A percentile compares a stretch with the other conserved stretches of the same genome.
These are phyloP conservation scores for Gryon sp. DNA, from an alignment of 1,140 invertebrate species.

Conservation along the genomic window DNA sequence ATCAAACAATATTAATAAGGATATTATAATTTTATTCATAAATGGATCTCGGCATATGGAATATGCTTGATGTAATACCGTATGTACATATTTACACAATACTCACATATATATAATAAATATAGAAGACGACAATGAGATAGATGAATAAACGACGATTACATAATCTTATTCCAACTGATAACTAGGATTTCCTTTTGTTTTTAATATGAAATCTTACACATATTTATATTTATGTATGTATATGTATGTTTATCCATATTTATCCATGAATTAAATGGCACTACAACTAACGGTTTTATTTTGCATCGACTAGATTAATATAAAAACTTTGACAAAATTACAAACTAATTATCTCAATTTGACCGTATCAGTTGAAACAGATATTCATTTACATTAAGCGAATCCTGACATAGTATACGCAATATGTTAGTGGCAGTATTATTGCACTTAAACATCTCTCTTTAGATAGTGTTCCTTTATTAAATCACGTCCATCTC, in stretches of 20 bases:
- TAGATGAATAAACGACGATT: slow-evolving; percentile 60
- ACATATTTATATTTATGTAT: slow-evolving; percentile 51
- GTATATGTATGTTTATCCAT: slow-evolving; percentile 37
- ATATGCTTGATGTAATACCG: slow-evolving; percentile 48
- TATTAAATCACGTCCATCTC: slow-evolving; percentile 31
- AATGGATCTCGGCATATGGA: slow-evolving; percentile 40
- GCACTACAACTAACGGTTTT: slow-evolving; percentile 58
- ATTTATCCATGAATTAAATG: slow-evolving; percentile 62
- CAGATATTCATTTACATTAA: slow-evolving; percentile 61
- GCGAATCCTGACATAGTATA: slow-evolving; percentile 37
- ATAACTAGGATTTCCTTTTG: slow-evolving; percentile 60
- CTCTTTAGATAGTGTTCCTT: slow-evolving; percentile 16
- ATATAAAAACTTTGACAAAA: slow-evolving; percentile 65
- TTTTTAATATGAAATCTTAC: slow-evolving; percentile 55
- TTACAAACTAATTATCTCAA: slow-evolving; percentile 60
- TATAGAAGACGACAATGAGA: slow-evolving; percentile 61
- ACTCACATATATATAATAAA: slow-evolving; percentile 55
- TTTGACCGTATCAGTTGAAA: slow-evolving; percentile 54
- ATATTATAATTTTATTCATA: slow-evolving; percentile 55
- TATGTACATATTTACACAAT: slow-evolving; percentile 60
- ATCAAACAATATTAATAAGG: slow-evolving; percentile 32
- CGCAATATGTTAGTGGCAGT: slow-evolving; percentile 20
- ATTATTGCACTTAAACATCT: slow-evolving; percentile 40
- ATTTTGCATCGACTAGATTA: slow-evolving; percentile 61
- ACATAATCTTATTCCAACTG: slow-evolving; percentile 52